These are phyloP conservation scores for Deilephila elpenor DNA, from an alignment of 2,888 invertebrate species.

Conservation along the genomic window DNA sequence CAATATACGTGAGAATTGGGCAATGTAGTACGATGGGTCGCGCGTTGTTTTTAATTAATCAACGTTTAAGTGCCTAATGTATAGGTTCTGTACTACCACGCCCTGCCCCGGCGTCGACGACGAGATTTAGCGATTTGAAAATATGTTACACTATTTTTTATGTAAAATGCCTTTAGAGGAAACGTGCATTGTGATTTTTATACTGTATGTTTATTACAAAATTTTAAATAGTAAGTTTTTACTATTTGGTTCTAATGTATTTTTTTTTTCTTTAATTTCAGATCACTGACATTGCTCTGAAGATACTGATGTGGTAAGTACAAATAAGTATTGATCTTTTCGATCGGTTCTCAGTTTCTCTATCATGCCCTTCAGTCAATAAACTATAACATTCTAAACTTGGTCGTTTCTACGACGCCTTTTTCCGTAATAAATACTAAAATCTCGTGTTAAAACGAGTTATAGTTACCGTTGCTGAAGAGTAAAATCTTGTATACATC, in stretches of 20 bases:
- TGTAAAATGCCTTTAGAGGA: too few species aligned
- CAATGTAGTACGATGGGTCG: neutral
- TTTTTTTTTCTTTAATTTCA: neutral
- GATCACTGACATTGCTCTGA: neutral
- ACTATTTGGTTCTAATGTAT: neutral
- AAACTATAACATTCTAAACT: too few species aligned
- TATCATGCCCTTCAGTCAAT: too few species aligned
- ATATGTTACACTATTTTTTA: neutral
- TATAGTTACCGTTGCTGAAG: too few species aligned
- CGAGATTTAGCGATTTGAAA: neutral
- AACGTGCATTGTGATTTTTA: too few species aligned
- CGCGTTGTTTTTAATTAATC: conserved; percentile 23
- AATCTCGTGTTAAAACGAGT: too few species aligned
- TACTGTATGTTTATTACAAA: too few species aligned
- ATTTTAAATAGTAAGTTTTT: too few species aligned
- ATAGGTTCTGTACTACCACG: conserved; percentile 1
- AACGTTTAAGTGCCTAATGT: conserved; percentile 21
- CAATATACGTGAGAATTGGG: neutral
- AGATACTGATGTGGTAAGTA: neutral
- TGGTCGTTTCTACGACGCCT: too few species aligned
- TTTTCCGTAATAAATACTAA: too few species aligned
- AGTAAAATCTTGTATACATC: too few species aligned
- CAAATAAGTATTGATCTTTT: neutral
- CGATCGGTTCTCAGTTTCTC: too few species aligned
- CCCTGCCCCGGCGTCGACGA: neutral